Conservation (phyloP, 2,113 vertebrate genomes). For the Podiceps cristatus region DNA sequence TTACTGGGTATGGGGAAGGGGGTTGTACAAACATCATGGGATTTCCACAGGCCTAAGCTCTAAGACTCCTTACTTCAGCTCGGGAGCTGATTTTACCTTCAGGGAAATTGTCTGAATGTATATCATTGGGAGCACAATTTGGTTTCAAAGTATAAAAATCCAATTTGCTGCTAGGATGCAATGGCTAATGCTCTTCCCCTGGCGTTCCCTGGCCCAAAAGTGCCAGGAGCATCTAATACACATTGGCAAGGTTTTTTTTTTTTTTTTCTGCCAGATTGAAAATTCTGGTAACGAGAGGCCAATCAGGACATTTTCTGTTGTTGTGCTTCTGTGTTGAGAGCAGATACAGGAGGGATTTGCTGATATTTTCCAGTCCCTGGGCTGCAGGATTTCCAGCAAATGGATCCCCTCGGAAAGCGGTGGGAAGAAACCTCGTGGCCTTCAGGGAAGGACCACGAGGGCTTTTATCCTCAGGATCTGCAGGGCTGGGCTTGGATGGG, state of each 20-base stretch:
- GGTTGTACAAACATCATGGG: not conserved
- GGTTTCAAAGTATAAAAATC: not conserved
- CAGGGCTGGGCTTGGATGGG: not conserved
- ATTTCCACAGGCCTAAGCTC: not conserved
- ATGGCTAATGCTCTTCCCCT: not conserved
- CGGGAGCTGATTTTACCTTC: not conserved
- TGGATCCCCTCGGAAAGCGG: accelerated
- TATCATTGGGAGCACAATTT: not conserved
- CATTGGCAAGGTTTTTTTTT: not conserved
- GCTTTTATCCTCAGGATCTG: slow-evolving; percentile 12
- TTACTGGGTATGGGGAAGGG: not conserved
- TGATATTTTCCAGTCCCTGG: not conserved
- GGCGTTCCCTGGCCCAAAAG: not conserved
- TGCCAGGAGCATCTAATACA: not conserved
- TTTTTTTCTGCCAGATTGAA: not conserved
- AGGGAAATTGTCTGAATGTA: not conserved
- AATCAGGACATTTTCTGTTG: not conserved
- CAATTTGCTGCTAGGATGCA: not conserved
- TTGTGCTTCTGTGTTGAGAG: not conserved
- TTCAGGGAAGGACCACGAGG: not conserved
- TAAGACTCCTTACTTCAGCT: not conserved
- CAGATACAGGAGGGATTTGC: not conserved
- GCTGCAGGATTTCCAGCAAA: not conserved
- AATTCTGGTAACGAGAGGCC: not conserved
- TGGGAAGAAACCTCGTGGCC: not conserved